Evolutionary conservation across 2,113 vertebrate species (phyloP), one percentile per base, ranked within the genome.

Genomic region (Sakesphorus luctuosus): DNA sequence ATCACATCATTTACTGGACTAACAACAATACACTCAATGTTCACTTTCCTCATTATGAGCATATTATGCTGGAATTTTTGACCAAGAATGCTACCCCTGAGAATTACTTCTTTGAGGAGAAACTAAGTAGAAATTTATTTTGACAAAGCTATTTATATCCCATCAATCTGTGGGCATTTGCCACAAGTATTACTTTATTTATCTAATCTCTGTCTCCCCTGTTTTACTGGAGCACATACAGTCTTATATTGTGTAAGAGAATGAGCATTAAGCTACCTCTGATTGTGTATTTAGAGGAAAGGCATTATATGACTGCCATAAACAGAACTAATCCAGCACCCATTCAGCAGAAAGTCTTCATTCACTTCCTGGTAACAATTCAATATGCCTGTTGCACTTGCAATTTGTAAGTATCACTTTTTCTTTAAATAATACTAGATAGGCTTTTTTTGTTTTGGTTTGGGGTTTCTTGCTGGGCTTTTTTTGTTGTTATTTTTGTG

Each of bases 11-110:
- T 81, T 84, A 72, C 53, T 79, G 47, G 71, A 85, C 53, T 76
- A 72, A 71, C 23, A 71, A 52, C 21, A 83, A 61, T 84, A 69
- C 62, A 79, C n/a, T 21, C 23, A 36, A 61, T 35, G 69, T 31
- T 89, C 65, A 31, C n/a, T 82, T 75, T 72, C 71, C 84, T 89
- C 62, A 53, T 67, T 68, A 89, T 69, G 82, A 95, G 26, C 46
- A 84, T n/a, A 72, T 85, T 69, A 76, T 21, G 13, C 53, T 80
- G 84, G 62, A 94, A 93, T 87, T 93, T 76, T 87, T 73, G 79
- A 81, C 53, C 38, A 81, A 56, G 56, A 94, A 89, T 31, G 13
- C n/a, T 72, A 40, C 18, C 35, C 46, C 67, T 50, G 46, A 94
- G n/a, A 95, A 77, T 24, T 69, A 73, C 19, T 58, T 80, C 31